Evolutionary conservation across 2,888 invertebrate species (phyloP).

Genomic region (Colostygia pectinataria): DNA sequence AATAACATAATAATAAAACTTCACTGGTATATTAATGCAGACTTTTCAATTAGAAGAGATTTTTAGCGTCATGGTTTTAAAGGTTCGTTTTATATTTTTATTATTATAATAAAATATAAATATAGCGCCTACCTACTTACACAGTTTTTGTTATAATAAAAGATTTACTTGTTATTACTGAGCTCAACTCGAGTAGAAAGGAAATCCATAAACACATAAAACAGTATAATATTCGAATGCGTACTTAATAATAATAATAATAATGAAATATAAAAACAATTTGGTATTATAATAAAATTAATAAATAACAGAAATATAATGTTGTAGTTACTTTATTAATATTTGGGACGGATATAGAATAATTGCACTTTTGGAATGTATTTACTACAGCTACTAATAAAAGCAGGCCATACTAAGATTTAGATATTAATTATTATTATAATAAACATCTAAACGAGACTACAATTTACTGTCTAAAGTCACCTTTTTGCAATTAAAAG

Average conservation of each 20-base stretch:
- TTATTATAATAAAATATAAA: too few species aligned
- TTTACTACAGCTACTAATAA: conserved; percentile 10
- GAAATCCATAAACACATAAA: too few species aligned
- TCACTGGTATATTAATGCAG: conserved; percentile 12
- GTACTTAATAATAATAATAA: too few species aligned
- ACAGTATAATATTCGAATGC: too few species aligned
- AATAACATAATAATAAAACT: conserved; percentile 2
- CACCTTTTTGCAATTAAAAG: conserved; percentile 12
- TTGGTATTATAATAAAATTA: neutral
- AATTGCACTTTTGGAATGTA: conserved; percentile 59
- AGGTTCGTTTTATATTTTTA: neutral
- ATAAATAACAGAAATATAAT: too few species aligned
- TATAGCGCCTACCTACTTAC: too few species aligned
- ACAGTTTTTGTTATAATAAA: too few species aligned
- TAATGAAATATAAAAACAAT: neutral
- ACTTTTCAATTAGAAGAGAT: conserved; percentile 10
- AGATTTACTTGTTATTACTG: too few species aligned
- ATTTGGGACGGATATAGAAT: conserved; percentile 45
- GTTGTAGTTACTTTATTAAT: conserved; percentile 17
- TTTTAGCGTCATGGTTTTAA: conserved; percentile 11
- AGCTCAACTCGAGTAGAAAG: too few species aligned
- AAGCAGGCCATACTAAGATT: conserved; percentile 20
- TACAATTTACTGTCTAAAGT: conserved; percentile 4
- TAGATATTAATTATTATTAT: conserved; percentile 18
- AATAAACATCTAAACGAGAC: conserved; percentile 16